phyloP scores from a whole-genome alignment of 2,797 vertebrate species.

The Danio jaintianensis region DNA sequence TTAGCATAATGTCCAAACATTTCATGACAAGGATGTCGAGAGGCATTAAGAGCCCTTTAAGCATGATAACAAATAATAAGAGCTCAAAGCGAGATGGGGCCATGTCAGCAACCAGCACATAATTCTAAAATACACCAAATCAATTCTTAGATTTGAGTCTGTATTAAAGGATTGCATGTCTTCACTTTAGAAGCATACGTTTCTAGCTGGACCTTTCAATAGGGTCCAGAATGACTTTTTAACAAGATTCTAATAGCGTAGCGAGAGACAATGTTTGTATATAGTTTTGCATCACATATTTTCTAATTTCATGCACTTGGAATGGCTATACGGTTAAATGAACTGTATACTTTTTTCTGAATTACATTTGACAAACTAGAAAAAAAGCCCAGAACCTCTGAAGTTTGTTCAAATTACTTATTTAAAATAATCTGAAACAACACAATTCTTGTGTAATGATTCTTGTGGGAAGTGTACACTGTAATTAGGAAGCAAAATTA shows the following conservation, averaged over 20 bases:
- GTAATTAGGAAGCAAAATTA: too few species aligned
- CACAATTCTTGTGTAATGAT: too few species aligned
- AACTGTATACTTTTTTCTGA: neutral
- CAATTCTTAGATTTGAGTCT: neutral
- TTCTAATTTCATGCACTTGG: too few species aligned
- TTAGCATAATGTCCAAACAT: constrained; percentile 62
- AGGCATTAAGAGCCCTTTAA: constrained; percentile 53
- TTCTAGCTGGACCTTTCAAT: neutral
- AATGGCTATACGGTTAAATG: too few species aligned
- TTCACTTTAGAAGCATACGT: neutral
- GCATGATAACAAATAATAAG: constrained; percentile 52
- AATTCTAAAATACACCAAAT: constrained; percentile 33
- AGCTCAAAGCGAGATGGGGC: constrained; percentile 24
- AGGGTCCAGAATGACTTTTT: neutral
- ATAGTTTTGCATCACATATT: too few species aligned
- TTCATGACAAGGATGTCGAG: constrained; percentile 56
- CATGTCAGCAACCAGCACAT: constrained; percentile 30
- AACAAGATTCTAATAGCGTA: neutral
- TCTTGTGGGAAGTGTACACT: too few species aligned
- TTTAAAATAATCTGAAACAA: too few species aligned
- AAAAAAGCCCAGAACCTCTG: neutral
- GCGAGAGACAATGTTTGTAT: too few species aligned
- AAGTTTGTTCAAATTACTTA: too few species aligned
- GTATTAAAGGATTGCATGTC: neutral
- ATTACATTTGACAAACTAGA: neutral